Percentiles rank a stretch among this genome's conserved stretches.
Conservation (phyloP, 2,113 vertebrate species). For the Tragelaphus scriptus region DNA sequence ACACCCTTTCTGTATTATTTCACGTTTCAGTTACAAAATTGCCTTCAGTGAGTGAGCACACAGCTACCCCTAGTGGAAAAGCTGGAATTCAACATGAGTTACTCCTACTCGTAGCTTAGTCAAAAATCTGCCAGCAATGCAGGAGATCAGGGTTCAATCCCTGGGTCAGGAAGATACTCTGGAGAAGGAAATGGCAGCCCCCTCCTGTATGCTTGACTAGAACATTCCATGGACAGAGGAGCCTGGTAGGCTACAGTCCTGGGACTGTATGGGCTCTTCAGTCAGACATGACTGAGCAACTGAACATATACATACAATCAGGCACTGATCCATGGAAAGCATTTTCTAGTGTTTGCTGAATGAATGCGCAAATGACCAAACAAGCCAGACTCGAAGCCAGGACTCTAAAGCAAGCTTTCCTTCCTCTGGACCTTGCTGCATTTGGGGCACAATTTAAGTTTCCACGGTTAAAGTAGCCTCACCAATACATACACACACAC, state of each 20-base stretch:
- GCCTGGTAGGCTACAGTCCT: neutral
- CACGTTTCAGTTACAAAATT: neutral
- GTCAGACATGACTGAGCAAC: neutral
- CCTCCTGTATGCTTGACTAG: neutral
- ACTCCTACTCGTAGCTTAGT: neutral
- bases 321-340: neutral
- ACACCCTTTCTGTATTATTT: neutral
- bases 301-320: neutral
- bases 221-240: neutral
- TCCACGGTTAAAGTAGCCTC: neutral
- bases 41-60: neutral
- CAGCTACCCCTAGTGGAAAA: constrained; percentile 71
- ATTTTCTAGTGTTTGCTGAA: neutral
- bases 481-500: neutral
- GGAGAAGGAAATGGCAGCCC: neutral
- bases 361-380: neutral
- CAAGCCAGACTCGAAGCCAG: neutral
- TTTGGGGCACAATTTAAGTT: neutral
- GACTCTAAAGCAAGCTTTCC: neutral
- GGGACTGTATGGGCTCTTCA: neutral
- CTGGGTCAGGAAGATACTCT: neutral
- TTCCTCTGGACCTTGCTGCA: neutral
- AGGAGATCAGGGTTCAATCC: neutral
- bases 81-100: neutral
- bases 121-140: neutral